Evolutionary conservation across 2,888 invertebrate genomes (phyloP), one percentile per base, ranked within the genome.

Genomic region (Xestia ashworthii): DNA sequence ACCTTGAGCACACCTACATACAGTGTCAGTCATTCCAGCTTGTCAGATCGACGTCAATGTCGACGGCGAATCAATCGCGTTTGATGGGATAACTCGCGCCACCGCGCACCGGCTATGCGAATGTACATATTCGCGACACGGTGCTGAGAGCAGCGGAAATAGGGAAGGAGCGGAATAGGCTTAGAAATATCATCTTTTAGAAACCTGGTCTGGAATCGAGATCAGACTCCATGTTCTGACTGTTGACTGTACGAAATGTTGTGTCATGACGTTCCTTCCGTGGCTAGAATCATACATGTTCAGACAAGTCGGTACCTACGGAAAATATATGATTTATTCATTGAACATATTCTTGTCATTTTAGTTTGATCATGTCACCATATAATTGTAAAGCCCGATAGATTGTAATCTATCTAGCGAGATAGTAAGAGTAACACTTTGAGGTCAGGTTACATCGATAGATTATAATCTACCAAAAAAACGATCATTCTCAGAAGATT

Each of bases 71-170:
- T 78, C 83, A 83, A 83, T 85, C 74, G 82, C 70, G 25, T 82
- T 84, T 82, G 83, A 73, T 82, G 78, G 74, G 82, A 85, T 85
- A 74, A 82, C 83, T 48, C 74, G 72, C 72, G 77, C 77, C 77
- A 65, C n/a, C n/a, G n/a, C n/a, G n/a, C n/a, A n/a, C 48, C 32
- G 82, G 83, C 85, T 60, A 65, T 60, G 71, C 3, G 44, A 44
- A 38, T 50, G 19, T n/a, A n/a, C n/a, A n/a, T n/a, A 19, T 0
- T 16, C 12, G 32, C 0, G 65, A 5, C 6, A 71, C 12, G 38
- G 71, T 68, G 85, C 16, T 3, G 48, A 38, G 5, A 1, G 22
- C 5, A 53, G 71, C 76, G 72, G 32, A n/a, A 5, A 44, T 41
- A 55, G 55, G 32, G 5, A 12, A 2, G 19, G 3, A 38, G 32